Base-by-base conservation (phyloP, 2,888 invertebrate species). In the Drosophila mettleri region DNA sequence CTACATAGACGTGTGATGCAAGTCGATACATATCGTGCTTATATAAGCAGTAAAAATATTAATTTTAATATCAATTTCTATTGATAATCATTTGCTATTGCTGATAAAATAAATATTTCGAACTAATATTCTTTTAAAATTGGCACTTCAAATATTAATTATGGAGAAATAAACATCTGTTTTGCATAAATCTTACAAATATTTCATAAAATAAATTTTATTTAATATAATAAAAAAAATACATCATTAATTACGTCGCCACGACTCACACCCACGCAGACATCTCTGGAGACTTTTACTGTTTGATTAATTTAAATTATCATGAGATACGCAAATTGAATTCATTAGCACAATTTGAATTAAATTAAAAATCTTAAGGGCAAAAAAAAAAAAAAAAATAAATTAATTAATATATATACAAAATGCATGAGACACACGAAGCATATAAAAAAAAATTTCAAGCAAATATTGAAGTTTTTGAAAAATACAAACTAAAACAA, bases 191-290 rank as follows among this genome's bases (percentile, higher is more conserved):
- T 27, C 29, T 16, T 7, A 4, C 1, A 29, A 29, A 29, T 5
- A 8, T 29, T 29, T 29, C n/a, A n/a, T n/a, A n/a, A n/a, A n/a
- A n/a, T n/a, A n/a, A n/a, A n/a, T n/a, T n/a, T n/a, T n/a, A n/a
- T n/a, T n/a, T n/a, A n/a, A n/a, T n/a, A n/a, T n/a, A n/a, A n/a
- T n/a, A n/a, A n/a, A n/a, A 24, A 0, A 29, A 29, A 29, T 12
- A 1, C 6, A 9, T 10, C n/a, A 27, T 45, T 18, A 45, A 45
- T 29, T 27, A 5, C 2, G 16, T 22, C 6, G 24, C 67, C 61
- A 34, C 34, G 63, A 27, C 24, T 31, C 22, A 38, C 41, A 51
- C 48, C 14, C 48, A 22, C 14, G 48, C 31, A 20, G 5, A n/a
- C 31, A n/a, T 33, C n/a, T 6, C 20, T 0, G 9, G 33, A 22